phyloP scores from a whole-genome alignment of 2,797 vertebrate species.

The Nannoperca obscura region DNA sequence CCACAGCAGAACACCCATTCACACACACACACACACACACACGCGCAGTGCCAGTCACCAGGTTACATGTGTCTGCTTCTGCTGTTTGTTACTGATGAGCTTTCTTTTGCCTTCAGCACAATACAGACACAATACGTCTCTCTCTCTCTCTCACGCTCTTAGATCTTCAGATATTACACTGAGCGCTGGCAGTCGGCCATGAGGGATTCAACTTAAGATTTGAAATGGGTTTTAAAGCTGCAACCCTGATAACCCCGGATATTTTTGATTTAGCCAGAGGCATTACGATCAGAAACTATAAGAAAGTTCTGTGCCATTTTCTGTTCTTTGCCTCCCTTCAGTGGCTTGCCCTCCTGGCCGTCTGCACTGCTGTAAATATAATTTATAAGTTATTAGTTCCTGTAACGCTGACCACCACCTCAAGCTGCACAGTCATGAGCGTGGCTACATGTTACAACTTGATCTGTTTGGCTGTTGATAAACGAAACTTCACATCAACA shows the following conservation, averaged over 20 bases:
- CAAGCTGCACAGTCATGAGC: neutral
- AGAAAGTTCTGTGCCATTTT: neutral
- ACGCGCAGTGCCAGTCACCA: neutral
- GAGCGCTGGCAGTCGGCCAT: neutral
- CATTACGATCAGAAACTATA: neutral
- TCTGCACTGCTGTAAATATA: neutral
- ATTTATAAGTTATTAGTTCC: neutral
- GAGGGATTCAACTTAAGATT: conserved; percentile 7
- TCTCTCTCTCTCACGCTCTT: neutral
- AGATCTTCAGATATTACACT: conserved; percentile 6
- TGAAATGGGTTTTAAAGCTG: conserved; percentile 12
- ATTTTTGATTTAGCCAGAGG: neutral
- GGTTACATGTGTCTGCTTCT: neutral
- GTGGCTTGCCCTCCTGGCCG: neutral
- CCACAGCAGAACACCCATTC: neutral
- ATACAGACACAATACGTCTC: neutral
- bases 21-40: neutral
- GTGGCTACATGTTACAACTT: neutral
- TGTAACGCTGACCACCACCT: neutral
- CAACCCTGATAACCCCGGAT: neutral
- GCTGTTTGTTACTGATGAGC: conserved; percentile 1
- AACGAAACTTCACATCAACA: neutral
- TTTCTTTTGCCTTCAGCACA: conserved; percentile 6
- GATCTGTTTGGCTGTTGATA: conserved; percentile 1
- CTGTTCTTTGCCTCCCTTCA: neutral